phyloP scores from a whole-genome alignment of 1,140 invertebrate species.

The Telenomus remus region DNA sequence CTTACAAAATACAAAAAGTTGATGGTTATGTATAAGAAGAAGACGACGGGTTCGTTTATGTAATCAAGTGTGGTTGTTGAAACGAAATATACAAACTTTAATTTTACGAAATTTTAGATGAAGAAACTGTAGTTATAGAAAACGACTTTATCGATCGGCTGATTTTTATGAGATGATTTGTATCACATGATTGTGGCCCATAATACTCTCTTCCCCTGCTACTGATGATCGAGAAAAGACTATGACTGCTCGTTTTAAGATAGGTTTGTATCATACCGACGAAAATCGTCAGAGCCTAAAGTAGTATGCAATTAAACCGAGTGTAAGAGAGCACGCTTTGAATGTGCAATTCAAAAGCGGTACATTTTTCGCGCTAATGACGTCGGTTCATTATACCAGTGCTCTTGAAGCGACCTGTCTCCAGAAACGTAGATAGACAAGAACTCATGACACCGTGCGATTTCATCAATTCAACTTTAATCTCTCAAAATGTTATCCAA shows the following conservation, averaged over 20 bases:
- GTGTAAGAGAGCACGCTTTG: slow-evolving; percentile 30
- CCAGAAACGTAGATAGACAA: slow-evolving; percentile 24
- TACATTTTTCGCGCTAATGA: slow-evolving; percentile 47
- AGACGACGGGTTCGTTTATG: no score
- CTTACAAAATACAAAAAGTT: no score
- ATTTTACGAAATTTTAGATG: no score
- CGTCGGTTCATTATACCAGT: slow-evolving; percentile 38
- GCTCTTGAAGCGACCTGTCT: slow-evolving; percentile 34
- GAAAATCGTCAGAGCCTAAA: slow-evolving; percentile 23
- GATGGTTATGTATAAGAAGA: no score
- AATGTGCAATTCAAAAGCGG: slow-evolving; percentile 41
- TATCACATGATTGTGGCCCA: no score
- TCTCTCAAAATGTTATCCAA: background rate
- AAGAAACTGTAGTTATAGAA: no score
- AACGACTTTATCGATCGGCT: no score
- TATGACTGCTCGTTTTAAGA: slow-evolving; percentile 5
- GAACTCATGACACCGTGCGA: slow-evolving; percentile 11
- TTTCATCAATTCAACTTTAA: slow-evolving; percentile 1
- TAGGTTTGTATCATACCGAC: slow-evolving; percentile 5
- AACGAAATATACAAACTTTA: no score
- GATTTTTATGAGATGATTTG: no score
- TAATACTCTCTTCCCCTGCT: no score
- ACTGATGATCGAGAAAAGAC: background rate
- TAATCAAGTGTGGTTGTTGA: no score
- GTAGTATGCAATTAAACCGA: slow-evolving; percentile 31